A percentile compares a stretch with the other conserved stretches of the same genome.
Evolutionary conservation across 1,140 invertebrate genomes (phyloP).

Genomic region (Acarapis woodi): DNA sequence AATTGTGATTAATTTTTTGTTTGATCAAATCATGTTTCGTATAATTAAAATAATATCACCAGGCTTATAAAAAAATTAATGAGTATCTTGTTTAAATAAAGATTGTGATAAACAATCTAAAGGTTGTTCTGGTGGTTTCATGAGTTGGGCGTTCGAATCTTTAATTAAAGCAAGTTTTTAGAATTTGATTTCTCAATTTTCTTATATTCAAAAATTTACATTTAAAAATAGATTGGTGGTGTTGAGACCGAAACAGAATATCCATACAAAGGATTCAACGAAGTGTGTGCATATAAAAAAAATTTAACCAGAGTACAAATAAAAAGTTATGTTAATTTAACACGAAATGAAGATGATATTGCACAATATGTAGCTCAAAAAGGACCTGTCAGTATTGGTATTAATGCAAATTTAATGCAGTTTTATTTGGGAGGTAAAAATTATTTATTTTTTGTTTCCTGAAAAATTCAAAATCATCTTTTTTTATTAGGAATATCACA

Average conservation of each 20-base stretch:
- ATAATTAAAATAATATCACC: too few species aligned
- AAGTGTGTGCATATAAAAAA: slow-evolving; percentile 47
- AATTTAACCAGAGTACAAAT: slow-evolving; percentile 36
- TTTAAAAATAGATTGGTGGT: slow-evolving; percentile 15
- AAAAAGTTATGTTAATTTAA: slow-evolving; percentile 53
- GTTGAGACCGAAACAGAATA: slow-evolving; percentile 23
- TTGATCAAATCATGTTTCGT: too few species aligned
- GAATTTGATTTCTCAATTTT: too few species aligned
- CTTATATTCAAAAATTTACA: too few species aligned
- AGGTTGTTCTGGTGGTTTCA: slow-evolving; percentile 10
- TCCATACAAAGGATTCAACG: slow-evolving; percentile 23
- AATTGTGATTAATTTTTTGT: slow-evolving; percentile 8
- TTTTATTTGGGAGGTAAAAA: slow-evolving; percentile 90
- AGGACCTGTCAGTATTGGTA: slow-evolving; percentile 83
- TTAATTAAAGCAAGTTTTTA: too few species aligned
- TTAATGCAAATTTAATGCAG: slow-evolving; percentile 94
- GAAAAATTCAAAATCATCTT: too few species aligned
- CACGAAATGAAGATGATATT: slow-evolving; percentile 66
- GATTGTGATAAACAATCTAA: too few species aligned
- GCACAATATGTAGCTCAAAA: slow-evolving; percentile 64
- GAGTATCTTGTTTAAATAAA: too few species aligned
- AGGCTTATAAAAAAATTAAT: too few species aligned
- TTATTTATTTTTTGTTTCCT: too few species aligned
- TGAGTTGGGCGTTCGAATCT: slow-evolving; percentile 4
- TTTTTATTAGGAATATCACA: too few species aligned